Evolutionary conservation across 2,797 vertebrate species (phyloP).

Genomic region (Pelodytes ibericus): DNA sequence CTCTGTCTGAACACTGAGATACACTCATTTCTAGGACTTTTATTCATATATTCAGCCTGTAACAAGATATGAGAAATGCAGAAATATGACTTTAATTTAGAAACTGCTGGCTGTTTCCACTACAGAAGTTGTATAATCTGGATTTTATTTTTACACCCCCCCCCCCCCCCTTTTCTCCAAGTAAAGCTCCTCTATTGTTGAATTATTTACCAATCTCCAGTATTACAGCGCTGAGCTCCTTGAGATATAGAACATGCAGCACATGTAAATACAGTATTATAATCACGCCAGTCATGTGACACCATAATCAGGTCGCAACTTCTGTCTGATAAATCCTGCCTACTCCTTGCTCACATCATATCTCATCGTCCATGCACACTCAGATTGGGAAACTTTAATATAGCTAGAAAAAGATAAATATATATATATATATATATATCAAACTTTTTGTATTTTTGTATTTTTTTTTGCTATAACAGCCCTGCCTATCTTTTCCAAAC

Average conservation of each 20-base stretch:
- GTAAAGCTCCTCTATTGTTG: conserved; percentile 10
- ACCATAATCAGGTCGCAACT: background rate
- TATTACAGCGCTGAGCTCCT: background rate
- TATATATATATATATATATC: too few species aligned
- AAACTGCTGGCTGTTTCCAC: conserved; percentile 1
- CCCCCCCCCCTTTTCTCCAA: background rate
- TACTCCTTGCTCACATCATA: background rate
- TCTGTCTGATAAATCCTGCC: background rate
- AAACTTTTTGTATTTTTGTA: too few species aligned
- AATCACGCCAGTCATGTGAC: background rate
- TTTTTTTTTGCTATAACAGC: too few species aligned
- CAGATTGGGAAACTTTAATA: too few species aligned
- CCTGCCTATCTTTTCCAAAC: too few species aligned
- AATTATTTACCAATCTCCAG: conserved; percentile 36
- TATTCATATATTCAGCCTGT: background rate
- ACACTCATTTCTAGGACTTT: background rate
- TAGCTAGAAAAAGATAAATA: too few species aligned
- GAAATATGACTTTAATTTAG: conserved; percentile 5
- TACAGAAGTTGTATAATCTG: conserved; percentile 5
- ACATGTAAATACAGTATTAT: conserved; percentile 18
- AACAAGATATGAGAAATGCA: background rate
- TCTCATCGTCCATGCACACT: background rate
- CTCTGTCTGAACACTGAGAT: too few species aligned
- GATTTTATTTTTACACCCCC: too few species aligned
- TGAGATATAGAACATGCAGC: background rate